phyloP scores from a whole-genome alignment of 2,888 invertebrate genomes.

The Alloplasta piceator region DNA sequence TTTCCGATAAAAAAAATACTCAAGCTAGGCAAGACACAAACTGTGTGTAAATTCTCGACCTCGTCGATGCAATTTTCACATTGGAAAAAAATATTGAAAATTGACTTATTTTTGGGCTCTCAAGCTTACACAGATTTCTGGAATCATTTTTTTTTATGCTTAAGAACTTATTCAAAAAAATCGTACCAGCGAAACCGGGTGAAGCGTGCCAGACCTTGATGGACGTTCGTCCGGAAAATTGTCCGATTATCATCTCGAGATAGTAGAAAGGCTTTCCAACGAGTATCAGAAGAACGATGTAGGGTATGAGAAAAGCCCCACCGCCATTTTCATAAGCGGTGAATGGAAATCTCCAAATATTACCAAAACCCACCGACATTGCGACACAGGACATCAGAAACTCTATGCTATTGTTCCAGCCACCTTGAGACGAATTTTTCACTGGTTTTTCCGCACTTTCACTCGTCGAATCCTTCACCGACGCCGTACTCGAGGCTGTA shows the following conservation, averaged over 20 bases:
- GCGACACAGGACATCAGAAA: constrained; percentile 88
- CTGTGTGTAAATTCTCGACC: too few relatives aligned
- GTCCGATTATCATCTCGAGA: constrained; percentile 93
- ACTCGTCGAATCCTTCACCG: constrained; percentile 17
- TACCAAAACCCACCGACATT: constrained; percentile 88
- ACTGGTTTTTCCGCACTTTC: not conserved
- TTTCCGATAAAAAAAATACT: too few relatives aligned
- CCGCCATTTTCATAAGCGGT: constrained; percentile 89
- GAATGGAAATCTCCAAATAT: constrained; percentile 89
- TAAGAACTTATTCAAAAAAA: not conserved
- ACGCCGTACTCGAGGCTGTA: not conserved
- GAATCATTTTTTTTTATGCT: too few relatives aligned
- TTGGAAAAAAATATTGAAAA: too few relatives aligned
- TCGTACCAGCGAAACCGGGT: constrained; percentile 85
- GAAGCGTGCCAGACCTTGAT: constrained; percentile 89
- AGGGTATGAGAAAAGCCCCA: constrained; percentile 88
- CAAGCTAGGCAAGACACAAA: too few relatives aligned
- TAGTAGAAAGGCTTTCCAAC: constrained; percentile 93
- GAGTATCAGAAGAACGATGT: constrained; percentile 87
- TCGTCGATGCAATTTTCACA: too few relatives aligned
- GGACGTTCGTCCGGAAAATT: constrained; percentile 92
- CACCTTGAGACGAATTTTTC: constrained; percentile 50
- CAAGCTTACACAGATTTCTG: too few relatives aligned
- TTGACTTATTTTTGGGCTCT: too few relatives aligned
- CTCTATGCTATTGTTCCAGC: constrained; percentile 87